Evolutionary conservation across 2,113 vertebrate species (phyloP).

Genomic region (Gymnogyps californianus): DNA sequence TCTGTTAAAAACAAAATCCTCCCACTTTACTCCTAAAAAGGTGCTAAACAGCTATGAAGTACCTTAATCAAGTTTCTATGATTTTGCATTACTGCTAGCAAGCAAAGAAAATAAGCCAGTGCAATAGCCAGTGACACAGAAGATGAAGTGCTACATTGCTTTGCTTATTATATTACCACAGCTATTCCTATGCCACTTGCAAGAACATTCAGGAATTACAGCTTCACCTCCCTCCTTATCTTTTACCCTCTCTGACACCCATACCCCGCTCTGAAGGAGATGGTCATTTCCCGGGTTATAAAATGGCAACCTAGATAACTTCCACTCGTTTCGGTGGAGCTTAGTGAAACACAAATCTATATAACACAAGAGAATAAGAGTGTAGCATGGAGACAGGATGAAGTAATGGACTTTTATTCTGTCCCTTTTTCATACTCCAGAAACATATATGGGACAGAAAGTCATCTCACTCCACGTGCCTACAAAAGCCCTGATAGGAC

Average conservation of each 20-base stretch:
- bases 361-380: neutral
- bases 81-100: neutral
- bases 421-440: neutral
- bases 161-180: neutral
- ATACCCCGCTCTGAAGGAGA: neutral
- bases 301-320: neutral
- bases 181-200: neutral
- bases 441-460: neutral
- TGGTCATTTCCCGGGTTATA: neutral
- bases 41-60: neutral
- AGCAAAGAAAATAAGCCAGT: neutral
- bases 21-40: neutral
- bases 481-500: neutral
- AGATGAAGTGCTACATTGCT: neutral
- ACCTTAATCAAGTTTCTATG: neutral
- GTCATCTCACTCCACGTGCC: neutral
- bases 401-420: neutral
- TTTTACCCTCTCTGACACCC: neutral
- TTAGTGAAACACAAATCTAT: neutral
- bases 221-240: neutral
- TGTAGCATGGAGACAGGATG: neutral
- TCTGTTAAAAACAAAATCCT: neutral
- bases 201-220: neutral
- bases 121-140: neutral
- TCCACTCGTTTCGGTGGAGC: neutral